Evolutionary conservation across 2,888 invertebrate species (phyloP), one percentile per base, ranked within the genome.

Genomic region (Melolontha melolontha): DNA sequence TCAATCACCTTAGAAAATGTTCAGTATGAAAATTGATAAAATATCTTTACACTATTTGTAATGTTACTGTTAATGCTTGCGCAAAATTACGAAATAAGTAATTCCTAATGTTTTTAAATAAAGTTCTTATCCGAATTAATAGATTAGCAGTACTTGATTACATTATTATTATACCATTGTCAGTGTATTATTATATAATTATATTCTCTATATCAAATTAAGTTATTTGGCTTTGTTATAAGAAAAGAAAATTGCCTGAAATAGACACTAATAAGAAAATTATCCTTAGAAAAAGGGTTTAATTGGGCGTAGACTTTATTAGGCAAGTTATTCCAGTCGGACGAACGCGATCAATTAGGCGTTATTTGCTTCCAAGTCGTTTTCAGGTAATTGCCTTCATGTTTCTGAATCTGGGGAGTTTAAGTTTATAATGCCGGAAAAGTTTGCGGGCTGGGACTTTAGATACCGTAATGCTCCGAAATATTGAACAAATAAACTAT

Each of bases 321-420:
- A 34, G 51, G 51, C 34, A 55, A 55, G 41, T 41, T 41, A 55
- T 55, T 41, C 55, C 55, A n/a, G 41, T 55, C 22, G 41, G 41
- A 41, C 41, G 16, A 55, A 41, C 22, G n/a, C 55, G 55, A 55
- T 55, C 55, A 55, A 55, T 55, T 55, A 55, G 55, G 17, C 55
- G 55, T 41, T 55, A 55, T 55, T 55, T 55, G 41, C 55, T 39
- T 41, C 22, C n/a, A 6, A 55, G 41, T 55, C 55, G 55, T 55
- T 40, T n/a, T 40, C 55, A 55, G 40, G 41, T 55, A 55, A 55
- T 55, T 55, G 41, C 41, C 55, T 55, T 22, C 16, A n/a, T 41
- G 22, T 41, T 41, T 17, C 17, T 17, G 41, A 55, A 11, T 17
- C n/a, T 17, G 17, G 7, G 17, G 55, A 41, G 16, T 42, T 41